Base-by-base conservation (phyloP, 2,113 vertebrate genomes). In the Mus spicilegus region DNA sequence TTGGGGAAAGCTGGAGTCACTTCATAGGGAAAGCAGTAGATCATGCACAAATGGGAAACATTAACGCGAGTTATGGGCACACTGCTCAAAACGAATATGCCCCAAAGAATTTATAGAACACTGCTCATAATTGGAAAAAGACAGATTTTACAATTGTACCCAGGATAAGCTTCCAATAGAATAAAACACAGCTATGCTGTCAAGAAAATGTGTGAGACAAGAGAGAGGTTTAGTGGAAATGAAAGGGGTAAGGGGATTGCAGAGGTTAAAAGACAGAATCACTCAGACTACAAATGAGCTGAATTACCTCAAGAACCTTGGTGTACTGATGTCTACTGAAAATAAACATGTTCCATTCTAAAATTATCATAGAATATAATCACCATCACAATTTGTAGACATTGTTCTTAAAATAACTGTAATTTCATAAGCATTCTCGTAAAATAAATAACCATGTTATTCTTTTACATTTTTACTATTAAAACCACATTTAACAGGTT, bases 101-200 rank as follows among this genome's bases (percentile, higher is more conserved):
- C 82, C 86, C 51, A 94, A 93, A 96, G 92, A 96, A 96, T 97
- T 97, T 97, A 97, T 97, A 96, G 95, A 97, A 95, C 72, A 97
- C 86, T 77, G 84, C 81, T 97, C 95, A 97, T 97, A 98, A 98
- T 96, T 97, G 97, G 95, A 98, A 98, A 97, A 97, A 97, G 98
- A 97, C 92, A 96, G 89, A 97, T 97, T 97, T 97, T 96, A 97
- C 93, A 96, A 91, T 97, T 98, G 96, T 95, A 93, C 94, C 91
- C 39, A 36, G 92, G 95, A 97, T 91, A 96, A 96, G 96, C 69
- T 16, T 0, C 95, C 61, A 19, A 69, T 91, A 90, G 92, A 95
- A 96, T 98, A 96, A 94, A 98, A 95, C 67, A 75, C 78, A 70
- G 92, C 75, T 92, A 94, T 96, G 91, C 22, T 91, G 91, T 96